phyloP scores from a whole-genome alignment of 2,797 vertebrate species.

The Staurois parvus region DNA sequence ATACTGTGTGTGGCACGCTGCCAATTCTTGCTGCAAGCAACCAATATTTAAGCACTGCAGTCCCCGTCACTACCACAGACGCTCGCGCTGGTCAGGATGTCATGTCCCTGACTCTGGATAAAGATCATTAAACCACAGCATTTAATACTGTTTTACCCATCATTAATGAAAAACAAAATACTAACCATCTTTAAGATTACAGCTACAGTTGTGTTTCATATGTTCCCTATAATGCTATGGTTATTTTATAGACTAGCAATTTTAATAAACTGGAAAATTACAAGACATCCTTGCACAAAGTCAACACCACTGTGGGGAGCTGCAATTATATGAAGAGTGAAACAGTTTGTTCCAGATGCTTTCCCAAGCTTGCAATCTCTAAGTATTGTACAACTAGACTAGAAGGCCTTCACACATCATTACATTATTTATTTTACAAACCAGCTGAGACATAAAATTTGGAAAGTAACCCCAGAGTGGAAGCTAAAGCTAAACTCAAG shows the following conservation, averaged over 20 bases:
- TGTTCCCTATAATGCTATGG: background rate
- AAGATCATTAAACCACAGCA: background rate
- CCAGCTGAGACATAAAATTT: background rate
- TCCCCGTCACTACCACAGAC: slow-evolving; percentile 33
- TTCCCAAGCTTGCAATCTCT: background rate
- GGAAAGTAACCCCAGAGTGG: no score
- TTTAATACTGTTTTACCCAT: background rate
- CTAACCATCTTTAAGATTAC: background rate
- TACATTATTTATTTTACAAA: background rate
- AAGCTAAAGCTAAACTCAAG: no score
- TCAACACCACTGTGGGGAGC: background rate
- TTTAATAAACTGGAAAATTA: background rate
- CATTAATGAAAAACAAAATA: background rate
- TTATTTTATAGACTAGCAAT: background rate
- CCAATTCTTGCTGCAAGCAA: slow-evolving; percentile 47
- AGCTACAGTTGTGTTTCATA: background rate
- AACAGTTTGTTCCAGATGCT: background rate
- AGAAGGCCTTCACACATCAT: background rate
- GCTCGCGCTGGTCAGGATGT: background rate
- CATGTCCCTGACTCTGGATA: background rate
- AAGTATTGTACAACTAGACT: background rate
- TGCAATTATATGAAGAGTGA: background rate
- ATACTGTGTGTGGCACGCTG: slow-evolving; percentile 28
- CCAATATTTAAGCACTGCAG: background rate
- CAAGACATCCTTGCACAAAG: slow-evolving; percentile 1